Base-by-base conservation (phyloP, 2,888 invertebrate genomes). In the Caenorhabditis angaria region DNA sequence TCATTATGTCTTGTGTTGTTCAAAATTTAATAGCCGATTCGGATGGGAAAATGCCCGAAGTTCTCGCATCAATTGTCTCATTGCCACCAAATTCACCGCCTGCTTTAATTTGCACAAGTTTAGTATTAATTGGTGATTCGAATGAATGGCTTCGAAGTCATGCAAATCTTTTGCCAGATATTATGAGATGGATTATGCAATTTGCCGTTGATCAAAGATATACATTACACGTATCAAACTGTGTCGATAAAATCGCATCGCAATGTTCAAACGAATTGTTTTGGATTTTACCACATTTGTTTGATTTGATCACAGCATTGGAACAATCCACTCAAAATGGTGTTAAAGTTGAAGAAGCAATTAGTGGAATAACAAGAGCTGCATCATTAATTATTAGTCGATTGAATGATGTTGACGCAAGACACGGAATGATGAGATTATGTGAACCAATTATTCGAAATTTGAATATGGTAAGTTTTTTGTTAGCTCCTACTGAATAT, bases 71-170 rank as follows among this genome's bases (percentile, higher is more conserved):
- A 18, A 94, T 97, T 72, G 89, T 96, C 48, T 92, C 92, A 77
- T 91, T 95, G 87, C 94, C 95, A 0, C 92, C 92, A 80, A 86
- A 85, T n/a, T 91, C 92, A 0, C 97, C 97, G 88, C 91, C 93
- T 32, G 94, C 94, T 0, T 94, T 97, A 0, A 91, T 93, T 65
- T 92, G 62, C 88, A 96, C 96, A 0, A 94, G 95, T 81, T 92
- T 95, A 66, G 85, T 86, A 35, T 82, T 90, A 55, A 78, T 90
- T 20, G 89, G 89, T 32, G 90, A 93, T 80, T 76, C 78, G 54
- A 93, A 94, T 88, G 97, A 97, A 88, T 97, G 97, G 97, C 92
- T 97, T 62, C 93, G 94, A 86, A 91, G 91, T 82, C 95, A 96
- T 89, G 91, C 94, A 0, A 91, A 92, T 77, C 92, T 92, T 59